Percentiles rank a stretch among this genome's conserved stretches.
Conservation (phyloP, 2,888 invertebrate species). For the Andrena dorsata region DNA sequence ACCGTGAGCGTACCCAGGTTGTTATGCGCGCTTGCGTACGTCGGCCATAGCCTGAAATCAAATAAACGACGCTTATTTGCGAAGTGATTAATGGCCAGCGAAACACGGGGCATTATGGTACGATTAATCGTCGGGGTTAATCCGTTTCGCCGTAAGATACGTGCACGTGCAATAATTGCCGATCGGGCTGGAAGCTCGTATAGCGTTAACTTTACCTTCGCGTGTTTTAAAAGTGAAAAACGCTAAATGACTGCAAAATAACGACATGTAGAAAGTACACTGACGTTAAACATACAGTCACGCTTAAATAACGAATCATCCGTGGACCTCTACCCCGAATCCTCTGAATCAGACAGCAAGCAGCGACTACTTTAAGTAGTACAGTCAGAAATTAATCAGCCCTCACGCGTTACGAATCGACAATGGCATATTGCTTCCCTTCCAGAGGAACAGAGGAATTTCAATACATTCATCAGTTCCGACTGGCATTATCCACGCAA, state of each 20-base stretch:
- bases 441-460: too few relatives aligned
- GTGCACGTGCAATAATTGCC: slow-evolving; percentile 30
- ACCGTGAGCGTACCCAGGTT: slow-evolving; percentile 93
- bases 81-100: slow-evolving; percentile 54
- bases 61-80: slow-evolving; percentile 46
- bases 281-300: too few relatives aligned
- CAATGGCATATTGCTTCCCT: too few relatives aligned
- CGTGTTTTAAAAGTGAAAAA: not conserved
- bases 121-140: slow-evolving; percentile 45
- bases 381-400: too few relatives aligned
- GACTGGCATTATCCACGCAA: too few relatives aligned
- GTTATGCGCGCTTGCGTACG: slow-evolving; percentile 94
- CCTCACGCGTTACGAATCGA: too few relatives aligned
- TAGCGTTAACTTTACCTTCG: slow-evolving; percentile 1
- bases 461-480: too few relatives aligned
- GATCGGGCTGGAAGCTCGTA: slow-evolving; percentile 10
- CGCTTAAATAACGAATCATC: too few relatives aligned
- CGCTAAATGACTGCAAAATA: not conserved
- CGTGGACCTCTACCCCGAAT: too few relatives aligned
- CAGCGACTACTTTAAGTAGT: too few relatives aligned
- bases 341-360: too few relatives aligned
- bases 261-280: not conserved
- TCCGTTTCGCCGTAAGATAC: slow-evolving; percentile 19
- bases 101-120: slow-evolving; percentile 16
- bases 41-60: slow-evolving; percentile 91